A percentile compares a stretch with the other conserved stretches of the same genome.
Conservation (phyloP, 2,888 invertebrate species). For the Mythimna ferrago region DNA sequence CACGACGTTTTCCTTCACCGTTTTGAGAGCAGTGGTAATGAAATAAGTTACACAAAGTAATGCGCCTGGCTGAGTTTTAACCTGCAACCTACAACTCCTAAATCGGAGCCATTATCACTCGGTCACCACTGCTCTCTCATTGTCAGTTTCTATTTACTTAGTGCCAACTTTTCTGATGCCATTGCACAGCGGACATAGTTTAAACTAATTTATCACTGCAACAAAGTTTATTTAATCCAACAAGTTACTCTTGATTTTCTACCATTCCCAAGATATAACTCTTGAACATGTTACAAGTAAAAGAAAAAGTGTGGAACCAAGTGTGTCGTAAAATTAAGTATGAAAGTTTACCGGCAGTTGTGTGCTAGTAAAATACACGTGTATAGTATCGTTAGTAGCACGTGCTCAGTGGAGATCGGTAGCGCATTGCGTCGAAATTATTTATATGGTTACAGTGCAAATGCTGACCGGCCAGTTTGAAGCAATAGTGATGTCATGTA, state of each 20-base stretch:
- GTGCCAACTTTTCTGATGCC: neutral
- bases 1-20: no score
- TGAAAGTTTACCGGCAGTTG: conserved; percentile 25
- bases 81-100: no score
- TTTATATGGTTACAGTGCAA: conserved; percentile 31
- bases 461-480: conserved; percentile 11
- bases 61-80: no score
- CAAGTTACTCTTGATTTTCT: conserved; percentile 4
- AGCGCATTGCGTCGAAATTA: conserved; percentile 62
- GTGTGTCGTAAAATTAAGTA: conserved; percentile 23
- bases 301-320: conserved; percentile 17
- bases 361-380: conserved; percentile 21
- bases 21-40: no score
- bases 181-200: neutral
- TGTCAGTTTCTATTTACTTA: neutral
- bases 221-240: neutral
- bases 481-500: neutral
- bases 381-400: conserved; percentile 36
- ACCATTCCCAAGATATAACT: conserved; percentile 1
- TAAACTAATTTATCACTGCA: conserved; percentile 4
- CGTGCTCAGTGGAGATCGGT: conserved; percentile 32
- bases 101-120: no score
- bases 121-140: no score
- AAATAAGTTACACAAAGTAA: no score
- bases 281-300: conserved; percentile 10